Conservation (phyloP, 30 jellyfish, hydroid and myxozoan genomes). For the Haliclystus octoradiatus region DNA sequence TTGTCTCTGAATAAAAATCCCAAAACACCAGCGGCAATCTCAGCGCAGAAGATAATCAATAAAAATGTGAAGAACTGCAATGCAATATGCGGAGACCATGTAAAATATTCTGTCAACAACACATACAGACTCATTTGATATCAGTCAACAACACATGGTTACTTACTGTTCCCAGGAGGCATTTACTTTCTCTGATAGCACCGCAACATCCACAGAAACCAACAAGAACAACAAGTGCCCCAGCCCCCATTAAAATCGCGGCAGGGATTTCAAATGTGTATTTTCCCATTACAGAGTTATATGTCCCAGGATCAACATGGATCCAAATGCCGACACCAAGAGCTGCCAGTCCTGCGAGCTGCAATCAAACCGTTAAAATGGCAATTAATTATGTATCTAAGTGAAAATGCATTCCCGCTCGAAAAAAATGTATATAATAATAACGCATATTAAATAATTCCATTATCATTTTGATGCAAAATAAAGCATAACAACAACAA, state of each 20-base stretch:
- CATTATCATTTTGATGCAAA: too few species aligned
- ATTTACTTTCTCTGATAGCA: conserved; percentile 65
- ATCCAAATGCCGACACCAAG: conserved; percentile 84
- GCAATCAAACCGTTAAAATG: too few species aligned
- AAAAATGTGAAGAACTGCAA: conserved; percentile 73
- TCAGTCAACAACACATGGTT: too few species aligned
- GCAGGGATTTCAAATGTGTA: conserved; percentile 74
- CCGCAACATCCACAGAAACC: conserved; percentile 93
- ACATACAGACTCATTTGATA: too few species aligned
- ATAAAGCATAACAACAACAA: too few species aligned
- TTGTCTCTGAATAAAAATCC: conserved; percentile 66
- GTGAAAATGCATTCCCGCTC: too few species aligned
- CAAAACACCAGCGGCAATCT: conserved; percentile 77
- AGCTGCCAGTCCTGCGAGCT: conserved; percentile 85
- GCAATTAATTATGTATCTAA: too few species aligned
- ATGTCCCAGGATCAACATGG: conserved; percentile 66
- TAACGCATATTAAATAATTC: too few species aligned
- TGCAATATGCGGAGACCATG: background rate
- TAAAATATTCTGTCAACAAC: too few species aligned
- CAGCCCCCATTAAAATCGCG: conserved; percentile 70
- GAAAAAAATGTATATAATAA: too few species aligned
- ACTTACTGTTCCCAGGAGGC: conserved; percentile 88
- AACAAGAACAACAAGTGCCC: conserved; percentile 52
- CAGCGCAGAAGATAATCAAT: conserved; percentile 74
- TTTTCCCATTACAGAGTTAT: conserved; percentile 56